Conservation (phyloP, 2,797 vertebrate species). For the Malurus leucopterus region DNA sequence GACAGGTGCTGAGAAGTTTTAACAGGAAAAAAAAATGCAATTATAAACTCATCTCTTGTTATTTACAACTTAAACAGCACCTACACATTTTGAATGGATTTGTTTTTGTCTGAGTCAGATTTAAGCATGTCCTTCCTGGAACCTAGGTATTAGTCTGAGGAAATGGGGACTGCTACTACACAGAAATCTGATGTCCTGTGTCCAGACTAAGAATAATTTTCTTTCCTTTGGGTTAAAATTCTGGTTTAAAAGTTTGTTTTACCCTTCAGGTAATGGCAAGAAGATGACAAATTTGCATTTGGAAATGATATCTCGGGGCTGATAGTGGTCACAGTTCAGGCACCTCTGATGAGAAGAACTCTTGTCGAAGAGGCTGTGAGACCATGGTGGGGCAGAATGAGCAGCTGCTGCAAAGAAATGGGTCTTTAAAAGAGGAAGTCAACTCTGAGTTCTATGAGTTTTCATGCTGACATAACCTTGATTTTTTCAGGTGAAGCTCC, state of each 20-base stretch:
- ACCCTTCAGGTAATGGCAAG: not conserved
- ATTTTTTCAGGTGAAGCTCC: not conserved
- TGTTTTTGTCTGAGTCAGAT: not conserved
- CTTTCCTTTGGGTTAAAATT: not conserved
- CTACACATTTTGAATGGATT: not conserved
- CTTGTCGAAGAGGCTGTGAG: not conserved
- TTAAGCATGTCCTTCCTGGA: not conserved
- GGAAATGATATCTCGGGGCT: not conserved
- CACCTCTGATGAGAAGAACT: not conserved
- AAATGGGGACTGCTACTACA: not conserved
- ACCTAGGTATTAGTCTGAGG: not conserved
- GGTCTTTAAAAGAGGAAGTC: not conserved
- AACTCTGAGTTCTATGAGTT: not conserved
- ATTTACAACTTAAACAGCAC: not conserved
- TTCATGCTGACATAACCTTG: not conserved
- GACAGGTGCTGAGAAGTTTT: not conserved
- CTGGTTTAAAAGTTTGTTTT: not conserved
- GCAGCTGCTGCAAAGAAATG: not conserved
- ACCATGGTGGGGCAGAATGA: not conserved
- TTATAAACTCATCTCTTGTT: not conserved
- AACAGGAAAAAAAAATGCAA: accelerated
- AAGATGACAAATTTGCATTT: not conserved
- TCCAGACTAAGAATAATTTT: not conserved
- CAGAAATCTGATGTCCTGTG: not conserved
- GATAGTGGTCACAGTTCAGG: not conserved